Conservation (phyloP, 2,888 invertebrate genomes). For the Conus canariensis region DNA sequence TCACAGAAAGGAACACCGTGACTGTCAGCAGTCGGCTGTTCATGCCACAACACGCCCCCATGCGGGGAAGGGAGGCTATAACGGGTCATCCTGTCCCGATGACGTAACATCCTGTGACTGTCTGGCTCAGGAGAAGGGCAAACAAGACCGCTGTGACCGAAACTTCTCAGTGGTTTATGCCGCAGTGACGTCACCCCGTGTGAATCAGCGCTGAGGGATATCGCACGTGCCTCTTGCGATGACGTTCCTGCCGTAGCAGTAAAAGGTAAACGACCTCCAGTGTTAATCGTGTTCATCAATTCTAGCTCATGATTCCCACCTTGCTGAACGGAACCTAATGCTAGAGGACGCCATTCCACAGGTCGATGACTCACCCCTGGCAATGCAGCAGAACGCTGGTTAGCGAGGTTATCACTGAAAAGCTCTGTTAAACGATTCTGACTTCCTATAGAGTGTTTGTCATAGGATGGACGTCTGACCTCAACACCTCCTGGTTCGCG, state of each 20-base stretch:
- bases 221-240: too few relatives aligned
- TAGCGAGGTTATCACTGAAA: not conserved
- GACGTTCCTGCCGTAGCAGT: too few relatives aligned
- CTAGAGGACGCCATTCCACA: not conserved
- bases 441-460: not conserved
- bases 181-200: too few relatives aligned
- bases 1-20: too few relatives aligned
- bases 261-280: too few relatives aligned
- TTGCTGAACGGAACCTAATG: not conserved
- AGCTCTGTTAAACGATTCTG: not conserved
- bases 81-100: not conserved
- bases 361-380: not conserved
- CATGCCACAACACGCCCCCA: not conserved
- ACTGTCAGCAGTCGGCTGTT: not conserved
- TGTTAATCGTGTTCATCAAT: not conserved
- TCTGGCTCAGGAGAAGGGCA: too few relatives aligned
- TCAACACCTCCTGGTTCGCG: not conserved
- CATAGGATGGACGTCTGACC: not conserved
- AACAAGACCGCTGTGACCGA: too few relatives aligned
- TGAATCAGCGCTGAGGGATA: too few relatives aligned
- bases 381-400: not conserved
- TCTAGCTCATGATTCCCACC: not conserved
- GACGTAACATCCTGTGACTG: not conserved
- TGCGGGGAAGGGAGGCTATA: not conserved
- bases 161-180: too few relatives aligned